These are phyloP conservation scores for Tapirus indicus DNA, from an alignment of 2,797 vertebrate species.

Conservation along the genomic window DNA sequence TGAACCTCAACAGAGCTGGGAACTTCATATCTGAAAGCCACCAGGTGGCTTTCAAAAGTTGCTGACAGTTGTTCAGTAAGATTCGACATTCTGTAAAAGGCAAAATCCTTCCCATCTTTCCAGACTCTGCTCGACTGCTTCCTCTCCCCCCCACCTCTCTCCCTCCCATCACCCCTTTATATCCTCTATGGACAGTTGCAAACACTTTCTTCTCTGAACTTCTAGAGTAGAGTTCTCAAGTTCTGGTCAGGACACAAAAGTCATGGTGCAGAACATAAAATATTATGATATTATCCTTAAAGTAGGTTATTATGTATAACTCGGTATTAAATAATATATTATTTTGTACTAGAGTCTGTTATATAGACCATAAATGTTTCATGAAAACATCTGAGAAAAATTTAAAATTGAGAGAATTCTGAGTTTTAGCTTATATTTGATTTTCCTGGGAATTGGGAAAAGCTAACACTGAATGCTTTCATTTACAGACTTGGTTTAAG, in stretches of 20 bases:
- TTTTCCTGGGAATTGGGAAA: background rate
- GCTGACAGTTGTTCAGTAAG: background rate
- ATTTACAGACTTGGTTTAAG: background rate
- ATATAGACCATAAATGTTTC: background rate
- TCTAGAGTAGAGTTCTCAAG: background rate
- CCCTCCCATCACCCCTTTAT: accelerated
- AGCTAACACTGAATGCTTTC: background rate
- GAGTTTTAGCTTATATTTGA: background rate
- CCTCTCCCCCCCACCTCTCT: background rate
- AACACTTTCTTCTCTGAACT: slow-evolving; percentile 7
- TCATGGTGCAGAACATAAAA: background rate
- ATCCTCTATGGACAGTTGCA: background rate
- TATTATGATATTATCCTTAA: background rate
- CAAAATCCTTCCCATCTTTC: background rate
- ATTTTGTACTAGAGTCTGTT: background rate
- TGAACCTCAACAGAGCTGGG: background rate
- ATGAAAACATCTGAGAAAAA: background rate
- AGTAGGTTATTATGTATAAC: background rate
- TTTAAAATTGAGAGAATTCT: background rate
- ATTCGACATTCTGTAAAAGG: background rate
- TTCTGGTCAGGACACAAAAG: background rate
- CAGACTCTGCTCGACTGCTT: background rate
- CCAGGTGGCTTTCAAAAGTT: background rate
- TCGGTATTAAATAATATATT: background rate
- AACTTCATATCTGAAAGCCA: background rate